phyloP scores from a whole-genome alignment of 2,113 vertebrate genomes.

The Setophaga kirtlandii region DNA sequence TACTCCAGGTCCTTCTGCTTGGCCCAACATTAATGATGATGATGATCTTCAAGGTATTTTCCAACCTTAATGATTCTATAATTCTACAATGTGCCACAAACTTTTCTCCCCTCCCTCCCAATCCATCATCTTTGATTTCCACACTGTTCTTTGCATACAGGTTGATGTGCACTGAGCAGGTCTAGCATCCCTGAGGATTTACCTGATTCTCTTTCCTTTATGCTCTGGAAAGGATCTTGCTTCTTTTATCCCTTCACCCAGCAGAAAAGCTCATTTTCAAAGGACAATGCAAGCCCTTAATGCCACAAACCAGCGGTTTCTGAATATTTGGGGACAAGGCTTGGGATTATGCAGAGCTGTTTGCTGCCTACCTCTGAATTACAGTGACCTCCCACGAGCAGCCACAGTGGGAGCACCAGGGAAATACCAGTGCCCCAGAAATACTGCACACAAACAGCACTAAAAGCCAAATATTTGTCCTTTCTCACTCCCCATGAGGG shows the following conservation, averaged over 20 bases:
- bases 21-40: neutral
- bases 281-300: neutral
- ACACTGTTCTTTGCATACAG: neutral
- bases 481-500: neutral
- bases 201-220: neutral
- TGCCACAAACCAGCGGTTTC: neutral
- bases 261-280: neutral
- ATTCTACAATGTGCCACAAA: neutral
- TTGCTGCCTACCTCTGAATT: slow-evolving; percentile 42
- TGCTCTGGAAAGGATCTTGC: neutral
- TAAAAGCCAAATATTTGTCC: slow-evolving; percentile 22
- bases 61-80: neutral
- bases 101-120: neutral
- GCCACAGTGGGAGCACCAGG: neutral
- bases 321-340: slow-evolving; percentile 34
- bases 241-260: neutral
- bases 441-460: neutral
- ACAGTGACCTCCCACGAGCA: slow-evolving; percentile 15
- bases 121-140: neutral
- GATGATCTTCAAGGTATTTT: neutral
- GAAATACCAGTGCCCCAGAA: slow-evolving; percentile 25
- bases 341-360: slow-evolving; percentile 15
- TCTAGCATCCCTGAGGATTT: neutral
- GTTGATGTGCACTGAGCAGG: neutral
- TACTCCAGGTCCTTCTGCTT: neutral